Evolutionary conservation across 1,140 invertebrate species (phyloP).

Genomic region (Zaprionus inermis): DNA sequence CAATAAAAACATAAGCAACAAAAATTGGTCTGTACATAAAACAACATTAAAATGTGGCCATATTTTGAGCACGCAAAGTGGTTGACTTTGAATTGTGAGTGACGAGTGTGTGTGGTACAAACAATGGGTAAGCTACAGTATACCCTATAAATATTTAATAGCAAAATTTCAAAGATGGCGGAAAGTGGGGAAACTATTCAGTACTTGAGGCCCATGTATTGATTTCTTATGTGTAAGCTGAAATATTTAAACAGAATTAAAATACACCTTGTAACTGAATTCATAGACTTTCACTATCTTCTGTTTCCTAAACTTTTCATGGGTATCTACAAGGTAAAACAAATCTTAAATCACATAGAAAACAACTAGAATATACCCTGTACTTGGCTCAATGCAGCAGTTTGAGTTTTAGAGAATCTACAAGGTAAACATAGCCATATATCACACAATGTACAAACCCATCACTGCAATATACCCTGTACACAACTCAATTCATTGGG

Average conservation of each 20-base stretch:
- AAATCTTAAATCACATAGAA: neutral
- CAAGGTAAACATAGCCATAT: neutral
- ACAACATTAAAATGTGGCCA: conserved; percentile 55
- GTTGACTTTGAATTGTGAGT: conserved; percentile 70
- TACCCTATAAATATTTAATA: conserved; percentile 17
- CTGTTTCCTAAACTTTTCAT: too few species aligned
- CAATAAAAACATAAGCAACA: conserved; percentile 18
- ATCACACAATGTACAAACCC: too few species aligned
- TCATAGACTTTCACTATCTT: too few species aligned
- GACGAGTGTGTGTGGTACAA: conserved; percentile 15
- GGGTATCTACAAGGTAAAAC: neutral
- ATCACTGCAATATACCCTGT: neutral
- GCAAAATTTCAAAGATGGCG: neutral
- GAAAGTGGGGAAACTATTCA: neutral
- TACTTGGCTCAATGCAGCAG: neutral
- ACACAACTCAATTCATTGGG: neutral
- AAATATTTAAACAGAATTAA: neutral
- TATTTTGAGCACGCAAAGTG: conserved; percentile 65
- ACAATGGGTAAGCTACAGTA: neutral
- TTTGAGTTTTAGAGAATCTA: neutral
- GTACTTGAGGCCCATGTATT: neutral
- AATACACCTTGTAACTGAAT: neutral
- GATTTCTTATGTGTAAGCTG: neutral
- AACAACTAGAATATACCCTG: too few species aligned
- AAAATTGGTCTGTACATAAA: conserved; percentile 32